Evolutionary conservation across 2,888 invertebrate species (phyloP), one percentile per base, ranked within the genome.

Genomic region (Gerris lacustris): DNA sequence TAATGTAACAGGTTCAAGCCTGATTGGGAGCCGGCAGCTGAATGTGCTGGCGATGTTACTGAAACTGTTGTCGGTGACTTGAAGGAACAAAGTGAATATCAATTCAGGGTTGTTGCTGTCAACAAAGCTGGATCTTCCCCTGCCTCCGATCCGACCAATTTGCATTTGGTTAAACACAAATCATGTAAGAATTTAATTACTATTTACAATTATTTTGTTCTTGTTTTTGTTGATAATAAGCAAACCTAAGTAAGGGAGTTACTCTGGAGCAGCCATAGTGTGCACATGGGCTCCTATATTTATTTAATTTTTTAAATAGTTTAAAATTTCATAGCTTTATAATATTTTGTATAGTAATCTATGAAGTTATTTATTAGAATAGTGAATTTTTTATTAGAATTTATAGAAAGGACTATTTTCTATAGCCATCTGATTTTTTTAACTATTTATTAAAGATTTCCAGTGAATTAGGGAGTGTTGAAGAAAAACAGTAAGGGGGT

Each of bases 91-190:
- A 90, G 91, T 73, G 94, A 96, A 82, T 94, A 90, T 80, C 91
- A 95, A 81, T 96, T 96, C 86, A 85, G 96, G 67, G 86, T 96
- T 17, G 85, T 92, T 74, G 95, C 96, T 15, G 90, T 95, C 31
- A 96, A 96, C 82, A 95, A 95, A 82, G 96, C 95, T 67, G 96
- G 96, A 70, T 90, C 86, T 7, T 93, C 94, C 0, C 89, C 90
- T 18, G 90, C 96, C 5, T 95, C 94, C 0, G 96, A 95, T 76
- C 89, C 96, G 0, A 93, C 94, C 69, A 89, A 90, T 80, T 88
- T 90, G 84, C 94, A 94, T 78, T 87, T 90, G 68, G 91, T 93
- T 78, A 93, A 93, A 79, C 90, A 92, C 79, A 91, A 91, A 82
- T 84, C 92, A 77, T 83, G 93, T 94, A 83, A 88, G 90, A 86